Evolutionary conservation across 2,888 invertebrate species (phyloP).

Genomic region (Lasiommata megera): DNA sequence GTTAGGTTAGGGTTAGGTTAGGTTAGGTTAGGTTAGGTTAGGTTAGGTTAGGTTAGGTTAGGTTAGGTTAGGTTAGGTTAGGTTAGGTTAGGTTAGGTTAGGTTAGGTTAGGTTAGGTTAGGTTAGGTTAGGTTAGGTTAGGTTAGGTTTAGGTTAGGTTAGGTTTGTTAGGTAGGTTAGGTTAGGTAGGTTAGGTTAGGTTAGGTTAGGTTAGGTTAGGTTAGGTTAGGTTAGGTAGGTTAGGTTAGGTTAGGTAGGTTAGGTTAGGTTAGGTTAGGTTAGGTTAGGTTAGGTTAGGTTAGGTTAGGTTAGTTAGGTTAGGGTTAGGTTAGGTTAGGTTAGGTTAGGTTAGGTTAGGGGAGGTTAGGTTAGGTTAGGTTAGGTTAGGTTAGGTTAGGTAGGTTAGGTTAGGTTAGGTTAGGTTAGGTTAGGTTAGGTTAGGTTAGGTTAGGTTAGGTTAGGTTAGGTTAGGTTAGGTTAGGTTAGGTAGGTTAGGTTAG

Average conservation of each 20-base stretch:
- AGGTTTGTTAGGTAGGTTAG: slow-evolving; percentile 13
- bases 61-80: slow-evolving; percentile 37
- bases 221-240: slow-evolving; percentile 15
- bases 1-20: slow-evolving; percentile 31
- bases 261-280: slow-evolving; percentile 27
- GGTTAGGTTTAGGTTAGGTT: slow-evolving; percentile 11
- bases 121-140: slow-evolving; percentile 27
- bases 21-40: slow-evolving; percentile 32
- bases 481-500: no score
- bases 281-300: slow-evolving; percentile 29
- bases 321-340: slow-evolving; percentile 27
- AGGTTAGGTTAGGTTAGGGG: slow-evolving; percentile 27
- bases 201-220: slow-evolving; percentile 21
- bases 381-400: slow-evolving; percentile 15
- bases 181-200: slow-evolving; percentile 23
- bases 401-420: slow-evolving; percentile 5
- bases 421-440: slow-evolving; percentile 19
- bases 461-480: slow-evolving; percentile 30
- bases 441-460: slow-evolving; percentile 29
- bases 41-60: slow-evolving; percentile 36
- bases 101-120: slow-evolving; percentile 27
- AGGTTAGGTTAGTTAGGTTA: slow-evolving; percentile 28
- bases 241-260: slow-evolving; percentile 27
- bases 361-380: slow-evolving; percentile 27
- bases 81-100: slow-evolving; percentile 34